Percentiles rank a stretch among this genome's conserved stretches.
These are phyloP conservation scores for Troilus luridus DNA, from an alignment of 2,888 invertebrate genomes.

Conservation along the genomic window DNA sequence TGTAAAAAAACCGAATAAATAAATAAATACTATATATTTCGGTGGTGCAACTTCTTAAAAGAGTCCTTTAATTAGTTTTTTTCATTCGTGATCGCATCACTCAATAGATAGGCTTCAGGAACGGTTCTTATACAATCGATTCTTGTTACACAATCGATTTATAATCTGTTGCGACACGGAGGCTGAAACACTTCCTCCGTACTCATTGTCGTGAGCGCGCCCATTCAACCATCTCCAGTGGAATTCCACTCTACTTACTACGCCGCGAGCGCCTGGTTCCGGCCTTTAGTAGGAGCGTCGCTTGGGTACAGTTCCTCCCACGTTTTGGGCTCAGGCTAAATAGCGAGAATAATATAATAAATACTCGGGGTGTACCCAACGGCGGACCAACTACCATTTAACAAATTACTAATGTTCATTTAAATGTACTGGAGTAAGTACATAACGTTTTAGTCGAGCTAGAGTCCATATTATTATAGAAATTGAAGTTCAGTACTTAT, in stretches of 20 bases:
- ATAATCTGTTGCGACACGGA: neutral
- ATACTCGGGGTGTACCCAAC: too few relatives aligned
- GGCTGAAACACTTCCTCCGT: neutral
- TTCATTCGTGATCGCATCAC: neutral
- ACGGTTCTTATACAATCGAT: neutral
- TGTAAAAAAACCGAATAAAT: too few relatives aligned
- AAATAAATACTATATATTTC: too few relatives aligned
- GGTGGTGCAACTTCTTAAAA: too few relatives aligned
- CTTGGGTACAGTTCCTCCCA: neutral
- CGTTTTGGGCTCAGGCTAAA: neutral
- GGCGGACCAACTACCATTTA: too few relatives aligned
- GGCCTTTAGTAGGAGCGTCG: neutral
- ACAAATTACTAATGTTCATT: too few relatives aligned
- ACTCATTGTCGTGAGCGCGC: neutral
- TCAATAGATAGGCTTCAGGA: neutral
- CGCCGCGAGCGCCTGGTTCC: neutral
- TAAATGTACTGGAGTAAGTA: too few relatives aligned
- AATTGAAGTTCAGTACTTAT: too few relatives aligned
- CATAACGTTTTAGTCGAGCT: too few relatives aligned
- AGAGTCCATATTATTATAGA: too few relatives aligned
- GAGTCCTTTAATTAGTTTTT: too few relatives aligned
- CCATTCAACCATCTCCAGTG: slow-evolving; percentile 11
- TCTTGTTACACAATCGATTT: neutral
- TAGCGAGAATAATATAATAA: too few relatives aligned
- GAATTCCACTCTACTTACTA: slow-evolving; percentile 12